A percentile compares a stretch with the other conserved stretches of the same genome.
Conservation (phyloP, 2,113 vertebrate species). For the Edolisoma coerulescens region DNA sequence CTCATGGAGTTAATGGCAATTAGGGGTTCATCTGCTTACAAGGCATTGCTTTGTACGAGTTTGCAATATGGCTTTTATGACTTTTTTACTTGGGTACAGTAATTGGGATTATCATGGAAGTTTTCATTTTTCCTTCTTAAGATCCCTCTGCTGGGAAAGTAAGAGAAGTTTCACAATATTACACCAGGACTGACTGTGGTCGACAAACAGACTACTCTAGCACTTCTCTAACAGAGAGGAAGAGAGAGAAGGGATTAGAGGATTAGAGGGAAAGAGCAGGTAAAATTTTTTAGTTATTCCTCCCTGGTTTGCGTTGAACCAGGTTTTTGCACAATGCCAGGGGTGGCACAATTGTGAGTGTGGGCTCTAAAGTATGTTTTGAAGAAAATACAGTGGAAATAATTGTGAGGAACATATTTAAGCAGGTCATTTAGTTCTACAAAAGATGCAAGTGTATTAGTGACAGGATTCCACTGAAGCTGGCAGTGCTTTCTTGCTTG, state of each 20-base stretch:
- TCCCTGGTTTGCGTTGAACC: not conserved
- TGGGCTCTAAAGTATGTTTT: not conserved
- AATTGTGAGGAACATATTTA: not conserved
- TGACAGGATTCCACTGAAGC: not conserved
- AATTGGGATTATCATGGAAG: not conserved
- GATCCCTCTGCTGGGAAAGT: slow-evolving; percentile 28
- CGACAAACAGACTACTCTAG: not conserved
- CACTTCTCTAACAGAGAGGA: not conserved
- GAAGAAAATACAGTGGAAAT: not conserved
- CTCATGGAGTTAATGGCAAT: not conserved
- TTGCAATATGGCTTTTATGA: not conserved
- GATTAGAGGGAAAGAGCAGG: not conserved
- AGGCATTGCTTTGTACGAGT: not conserved
- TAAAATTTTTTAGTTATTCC: not conserved
- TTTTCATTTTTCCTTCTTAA: not conserved
- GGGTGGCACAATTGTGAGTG: not conserved
- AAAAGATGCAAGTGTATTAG: not conserved
- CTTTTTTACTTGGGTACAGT: not conserved
- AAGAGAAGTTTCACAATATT: not conserved
- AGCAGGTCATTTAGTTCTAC: not conserved
- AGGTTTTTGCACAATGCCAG: not conserved
- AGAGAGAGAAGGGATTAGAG: not conserved
- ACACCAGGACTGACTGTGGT: not conserved
- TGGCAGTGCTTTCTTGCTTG: not conserved
- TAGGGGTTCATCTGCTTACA: not conserved